Conservation (phyloP, 2,888 invertebrate genomes). For the Elgonia sp. region DNA sequence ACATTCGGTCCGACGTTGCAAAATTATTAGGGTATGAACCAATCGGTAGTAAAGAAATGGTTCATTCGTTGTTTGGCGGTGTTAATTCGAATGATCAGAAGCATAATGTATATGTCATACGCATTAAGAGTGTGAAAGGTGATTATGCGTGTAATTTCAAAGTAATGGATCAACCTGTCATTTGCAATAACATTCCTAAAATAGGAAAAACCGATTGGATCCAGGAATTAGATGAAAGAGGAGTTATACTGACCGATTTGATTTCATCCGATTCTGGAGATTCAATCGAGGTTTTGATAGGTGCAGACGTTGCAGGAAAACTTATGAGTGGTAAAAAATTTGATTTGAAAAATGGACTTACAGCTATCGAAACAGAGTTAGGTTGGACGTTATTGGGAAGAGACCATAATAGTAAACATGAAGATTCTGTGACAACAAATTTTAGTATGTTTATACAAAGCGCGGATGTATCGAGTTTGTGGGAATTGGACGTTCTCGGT, state of each 20-base stretch:
- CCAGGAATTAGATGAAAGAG: conserved; percentile 58
- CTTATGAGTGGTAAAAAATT: conserved; percentile 75
- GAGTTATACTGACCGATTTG: not conserved
- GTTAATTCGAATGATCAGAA: conserved; percentile 40
- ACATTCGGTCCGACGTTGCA: conserved; percentile 74
- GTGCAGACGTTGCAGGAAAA: conserved; percentile 72
- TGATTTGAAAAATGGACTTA: conserved; percentile 77
- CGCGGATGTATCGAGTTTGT: conserved; percentile 79
- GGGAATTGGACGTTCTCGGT: conserved; percentile 82
- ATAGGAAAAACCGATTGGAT: conserved; percentile 68
- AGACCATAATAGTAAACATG: conserved; percentile 46
- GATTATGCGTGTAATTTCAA: conserved; percentile 76
- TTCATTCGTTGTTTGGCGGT: conserved; percentile 77
- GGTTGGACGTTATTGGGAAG: conserved; percentile 81
- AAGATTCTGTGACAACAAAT: conserved; percentile 51
- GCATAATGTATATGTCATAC: conserved; percentile 71
- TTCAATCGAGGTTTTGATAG: conserved; percentile 58
- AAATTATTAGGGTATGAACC: conserved; percentile 71
- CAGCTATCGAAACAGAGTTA: conserved; percentile 78
- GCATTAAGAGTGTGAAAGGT: conserved; percentile 66
- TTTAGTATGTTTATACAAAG: conserved; percentile 70
- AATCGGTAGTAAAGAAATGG: conserved; percentile 63
- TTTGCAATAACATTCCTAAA: conserved; percentile 68
- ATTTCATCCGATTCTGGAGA: not conserved
- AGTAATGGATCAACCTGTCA: conserved; percentile 70